Base-by-base conservation (phyloP, 2,113 vertebrate genomes). In the Seriola dumerili region DNA sequence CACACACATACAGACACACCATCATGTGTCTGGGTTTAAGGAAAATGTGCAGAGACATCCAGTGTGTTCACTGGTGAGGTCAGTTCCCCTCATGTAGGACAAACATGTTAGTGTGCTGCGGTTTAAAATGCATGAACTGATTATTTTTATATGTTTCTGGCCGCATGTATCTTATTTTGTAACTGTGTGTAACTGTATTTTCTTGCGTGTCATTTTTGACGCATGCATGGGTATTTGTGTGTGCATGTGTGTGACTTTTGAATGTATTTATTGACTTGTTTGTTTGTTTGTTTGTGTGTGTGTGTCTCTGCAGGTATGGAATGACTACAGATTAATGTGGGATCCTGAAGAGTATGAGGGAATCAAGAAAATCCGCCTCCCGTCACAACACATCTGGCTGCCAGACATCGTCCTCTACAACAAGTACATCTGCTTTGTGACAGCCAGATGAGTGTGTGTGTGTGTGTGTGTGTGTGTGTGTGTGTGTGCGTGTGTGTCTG, bases 381-480 rank as follows among this genome's bases (percentile, higher is more conserved):
- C 95, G 0, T 93, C 95, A n/a, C 95, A 93, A 72, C 95, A 96
- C 89, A 95, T 96, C 86, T 96, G 96, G 96, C 90, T 96, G 73
- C 95, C 96, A 8, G 96, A 96, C 91, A 96, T 96, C 16, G 95
- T 96, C 58, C 94, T 96, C 62, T 96, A 96, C 84, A 96, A 96
- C 90, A 96, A 96, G 96, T 96, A 87, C 0, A 85, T 73, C 54
- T 17, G 0, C 5, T 50, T 55, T 66, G 54, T 84, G 4, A 44
- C 55, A 55, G 12, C 54, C 0, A 14, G 3, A 34, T 4, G 32
- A 7, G 8, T 65, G 55, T 65, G 83, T 77, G 46, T 59, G 66
- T 71, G 59, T 76, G 23, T 72, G 64, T 40, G 29, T 61, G 54
- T 76, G 50, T 72, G 34, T 64, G 46, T 64, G 13, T 66, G 57